phyloP scores from a whole-genome alignment of 2,113 vertebrate genomes.

The Psittacus erithacus region DNA sequence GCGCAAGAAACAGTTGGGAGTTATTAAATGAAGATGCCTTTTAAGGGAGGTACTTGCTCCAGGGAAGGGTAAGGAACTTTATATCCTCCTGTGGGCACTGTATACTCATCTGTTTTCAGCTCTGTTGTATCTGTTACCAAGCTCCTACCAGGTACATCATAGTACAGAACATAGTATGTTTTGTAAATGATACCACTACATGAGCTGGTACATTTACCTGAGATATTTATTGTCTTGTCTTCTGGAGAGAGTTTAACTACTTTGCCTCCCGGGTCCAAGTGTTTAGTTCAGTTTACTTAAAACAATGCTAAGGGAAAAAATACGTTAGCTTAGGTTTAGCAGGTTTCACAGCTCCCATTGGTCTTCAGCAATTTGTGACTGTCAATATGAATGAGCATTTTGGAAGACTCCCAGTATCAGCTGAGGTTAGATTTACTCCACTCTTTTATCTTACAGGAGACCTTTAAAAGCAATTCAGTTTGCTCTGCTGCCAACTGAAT shows the following conservation, averaged over 20 bases:
- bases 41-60: neutral
- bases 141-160: neutral
- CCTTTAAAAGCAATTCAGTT: neutral
- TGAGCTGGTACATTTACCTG: neutral
- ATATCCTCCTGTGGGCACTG: neutral
- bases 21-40: neutral
- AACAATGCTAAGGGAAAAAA: neutral
- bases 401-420: neutral
- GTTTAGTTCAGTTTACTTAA: neutral
- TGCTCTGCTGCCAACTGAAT: neutral
- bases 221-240: neutral
- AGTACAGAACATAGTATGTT: neutral
- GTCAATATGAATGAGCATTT: neutral
- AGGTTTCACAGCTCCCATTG: neutral
- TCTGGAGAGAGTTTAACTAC: neutral
- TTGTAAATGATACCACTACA: neutral
- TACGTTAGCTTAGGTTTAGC: neutral
- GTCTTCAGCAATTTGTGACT: neutral
- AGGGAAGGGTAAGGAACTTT: neutral
- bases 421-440: neutral
- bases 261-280: neutral
- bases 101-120: neutral
- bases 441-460: neutral
- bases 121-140: neutral
- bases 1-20: neutral